Conservation (phyloP, 2,888 invertebrate species). For the Strigamia maritima region DNA sequence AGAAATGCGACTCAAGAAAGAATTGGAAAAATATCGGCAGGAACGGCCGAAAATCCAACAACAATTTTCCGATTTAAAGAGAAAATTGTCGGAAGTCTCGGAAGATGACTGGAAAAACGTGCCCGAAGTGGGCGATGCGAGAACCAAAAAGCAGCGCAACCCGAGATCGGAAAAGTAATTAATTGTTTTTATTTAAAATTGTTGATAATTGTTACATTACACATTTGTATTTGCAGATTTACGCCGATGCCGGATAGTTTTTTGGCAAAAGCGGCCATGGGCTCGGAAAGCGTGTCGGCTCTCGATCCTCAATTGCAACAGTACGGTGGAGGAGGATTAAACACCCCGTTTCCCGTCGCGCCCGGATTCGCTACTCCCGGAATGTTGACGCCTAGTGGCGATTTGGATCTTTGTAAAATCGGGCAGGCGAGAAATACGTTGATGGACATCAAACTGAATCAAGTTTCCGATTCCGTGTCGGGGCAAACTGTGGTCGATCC, state of each 20-base stretch:
- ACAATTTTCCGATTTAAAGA: slow-evolving; percentile 91
- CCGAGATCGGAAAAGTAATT: slow-evolving; percentile 79
- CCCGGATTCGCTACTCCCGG: slow-evolving; percentile 78
- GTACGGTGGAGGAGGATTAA: slow-evolving; percentile 78
- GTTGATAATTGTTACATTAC: neutral
- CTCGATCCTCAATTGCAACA: slow-evolving; percentile 66
- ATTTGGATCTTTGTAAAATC: slow-evolving; percentile 95
- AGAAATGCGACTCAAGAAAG: slow-evolving; percentile 60
- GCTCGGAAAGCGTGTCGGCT: slow-evolving; percentile 62
- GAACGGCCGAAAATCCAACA: slow-evolving; percentile 99
- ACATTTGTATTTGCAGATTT: slow-evolving; percentile 59
- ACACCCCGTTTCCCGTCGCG: slow-evolving; percentile 59
- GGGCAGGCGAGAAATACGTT: slow-evolving; percentile 97
- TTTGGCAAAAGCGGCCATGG: slow-evolving; percentile 80
- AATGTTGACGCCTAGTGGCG: slow-evolving; percentile 60
- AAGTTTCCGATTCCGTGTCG: slow-evolving; percentile 92
- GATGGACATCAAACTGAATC: slow-evolving; percentile 97
- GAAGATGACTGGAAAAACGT: slow-evolving; percentile 95
- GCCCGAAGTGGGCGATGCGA: slow-evolving; percentile 98
- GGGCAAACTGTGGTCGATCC: slow-evolving; percentile 99
- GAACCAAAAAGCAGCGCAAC: slow-evolving; percentile 93
- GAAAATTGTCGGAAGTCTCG: slow-evolving; percentile 61
- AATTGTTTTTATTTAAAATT: neutral
- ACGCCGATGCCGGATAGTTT: slow-evolving; percentile 97
- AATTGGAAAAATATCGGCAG: slow-evolving; percentile 94